Conservation (phyloP, 1,140 invertebrate genomes). For the Sarcophaga bullata region DNA sequence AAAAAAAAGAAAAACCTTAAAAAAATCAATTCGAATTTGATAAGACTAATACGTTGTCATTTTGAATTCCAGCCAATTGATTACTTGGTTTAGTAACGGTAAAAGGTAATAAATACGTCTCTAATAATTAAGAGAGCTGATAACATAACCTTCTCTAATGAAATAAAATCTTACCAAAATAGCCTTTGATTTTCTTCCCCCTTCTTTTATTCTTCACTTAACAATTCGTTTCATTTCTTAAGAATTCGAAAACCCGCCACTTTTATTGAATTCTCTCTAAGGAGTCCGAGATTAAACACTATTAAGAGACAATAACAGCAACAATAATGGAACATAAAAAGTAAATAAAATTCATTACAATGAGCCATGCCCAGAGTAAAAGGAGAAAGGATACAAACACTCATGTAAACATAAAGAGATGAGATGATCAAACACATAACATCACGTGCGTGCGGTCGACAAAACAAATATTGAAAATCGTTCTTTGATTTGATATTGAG, state of each 20-base stretch:
- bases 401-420: background rate
- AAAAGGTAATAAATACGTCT: constrained; percentile 25
- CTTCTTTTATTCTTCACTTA: too few species aligned
- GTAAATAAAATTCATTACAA: background rate
- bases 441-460: constrained; percentile 28
- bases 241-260: too few species aligned
- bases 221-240: too few species aligned
- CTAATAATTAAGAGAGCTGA: background rate
- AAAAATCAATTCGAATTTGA: constrained; percentile 16
- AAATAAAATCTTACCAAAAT: too few species aligned
- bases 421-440: background rate
- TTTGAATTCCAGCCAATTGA: too few species aligned
- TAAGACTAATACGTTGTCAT: background rate
- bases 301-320: background rate
- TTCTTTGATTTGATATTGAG: too few species aligned
- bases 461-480: background rate
- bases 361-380: background rate
- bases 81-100: constrained; percentile 15
- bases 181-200: too few species aligned
- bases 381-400: background rate
- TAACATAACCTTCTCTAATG: background rate
- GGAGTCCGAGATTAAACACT: too few species aligned
- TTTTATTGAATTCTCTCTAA: too few species aligned
- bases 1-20: constrained; percentile 6
- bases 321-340: background rate